A percentile compares a stretch with the other conserved stretches of the same genome.
Conservation (phyloP, 1,140 invertebrate genomes). For the Scaptomyza graminum region DNA sequence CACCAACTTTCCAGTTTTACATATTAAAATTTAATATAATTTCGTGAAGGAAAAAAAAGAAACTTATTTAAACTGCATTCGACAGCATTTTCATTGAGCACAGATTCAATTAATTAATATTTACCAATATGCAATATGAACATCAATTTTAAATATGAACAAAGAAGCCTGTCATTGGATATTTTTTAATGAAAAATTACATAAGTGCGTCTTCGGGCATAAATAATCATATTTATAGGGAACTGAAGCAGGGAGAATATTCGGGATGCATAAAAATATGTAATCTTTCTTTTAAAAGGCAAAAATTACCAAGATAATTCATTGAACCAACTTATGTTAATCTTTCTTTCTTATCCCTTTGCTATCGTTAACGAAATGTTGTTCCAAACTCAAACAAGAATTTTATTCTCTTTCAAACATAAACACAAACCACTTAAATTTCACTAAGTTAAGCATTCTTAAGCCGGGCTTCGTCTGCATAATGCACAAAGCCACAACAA, state of each 20-base stretch:
- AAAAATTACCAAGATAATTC: too few species aligned
- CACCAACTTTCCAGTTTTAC: slow-evolving; percentile 3
- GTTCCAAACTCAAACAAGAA: neutral
- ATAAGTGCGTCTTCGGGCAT: slow-evolving; percentile 1
- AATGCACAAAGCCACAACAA: slow-evolving; percentile 40
- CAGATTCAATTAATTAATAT: neutral
- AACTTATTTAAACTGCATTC: neutral
- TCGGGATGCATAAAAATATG: too few species aligned
- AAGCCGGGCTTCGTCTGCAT: slow-evolving; percentile 19
- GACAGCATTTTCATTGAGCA: neutral
- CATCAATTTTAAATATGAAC: slow-evolving; percentile 41
- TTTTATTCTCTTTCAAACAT: slow-evolving; percentile 8
- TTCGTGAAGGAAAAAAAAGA: neutral
- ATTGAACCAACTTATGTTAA: too few species aligned
- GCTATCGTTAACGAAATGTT: neutral
- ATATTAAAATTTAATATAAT: slow-evolving; percentile 8
- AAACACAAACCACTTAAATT: slow-evolving; percentile 54
- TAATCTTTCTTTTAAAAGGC: too few species aligned
- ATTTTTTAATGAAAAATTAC: slow-evolving; percentile 18
- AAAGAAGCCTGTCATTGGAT: neutral
- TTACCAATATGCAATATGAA: neutral
- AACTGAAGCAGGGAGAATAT: too few species aligned
- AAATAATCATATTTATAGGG: too few species aligned
- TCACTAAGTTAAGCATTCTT: slow-evolving; percentile 58
- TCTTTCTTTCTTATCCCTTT: too few species aligned